These are phyloP conservation scores for Fundulus diaphanus DNA, from an alignment of 2,797 vertebrate species.

Conservation along the genomic window DNA sequence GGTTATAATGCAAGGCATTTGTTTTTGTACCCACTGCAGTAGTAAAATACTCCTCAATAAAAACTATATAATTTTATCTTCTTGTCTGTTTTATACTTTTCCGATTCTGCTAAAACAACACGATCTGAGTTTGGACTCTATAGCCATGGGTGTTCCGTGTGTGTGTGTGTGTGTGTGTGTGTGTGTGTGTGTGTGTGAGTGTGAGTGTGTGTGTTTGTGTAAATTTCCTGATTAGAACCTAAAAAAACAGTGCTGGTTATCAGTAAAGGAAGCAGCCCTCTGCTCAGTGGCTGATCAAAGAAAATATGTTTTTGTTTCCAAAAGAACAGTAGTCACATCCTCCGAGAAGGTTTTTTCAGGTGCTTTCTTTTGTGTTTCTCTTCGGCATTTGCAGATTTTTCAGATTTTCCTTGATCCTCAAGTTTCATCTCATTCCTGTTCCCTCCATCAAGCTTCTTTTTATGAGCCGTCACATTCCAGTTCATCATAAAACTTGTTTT, in stretches of 20 bases:
- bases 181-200: slow-evolving; percentile 3
- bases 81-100: slow-evolving; percentile 1
- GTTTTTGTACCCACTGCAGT: slow-evolving; percentile 28
- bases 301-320: slow-evolving; percentile 26
- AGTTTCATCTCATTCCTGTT: slow-evolving; percentile 10
- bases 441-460: slow-evolving; percentile 1
- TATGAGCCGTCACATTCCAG: slow-evolving; percentile 29
- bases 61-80: slow-evolving; percentile 18
- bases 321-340: slow-evolving; percentile 29
- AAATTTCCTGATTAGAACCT: slow-evolving; percentile 65
- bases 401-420: slow-evolving; percentile 31
- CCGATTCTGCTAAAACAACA: background rate
- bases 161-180: background rate
- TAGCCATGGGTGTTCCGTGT: background rate
- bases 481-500: slow-evolving; percentile 26
- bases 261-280: slow-evolving; percentile 70
- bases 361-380: slow-evolving; percentile 26
- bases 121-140: background rate
- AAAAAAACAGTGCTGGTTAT: slow-evolving; percentile 67
- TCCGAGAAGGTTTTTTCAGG: slow-evolving; percentile 23
- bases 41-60: slow-evolving; percentile 7
- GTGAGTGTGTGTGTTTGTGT: background rate
- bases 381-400: slow-evolving; percentile 26
- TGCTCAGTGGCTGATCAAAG: slow-evolving; percentile 46
- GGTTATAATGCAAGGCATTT: slow-evolving; percentile 39